Percentiles rank a stretch among this genome's conserved stretches.
These are phyloP conservation scores for Ailurus styani DNA, from an alignment of 2,113 vertebrate species.

Conservation along the genomic window DNA sequence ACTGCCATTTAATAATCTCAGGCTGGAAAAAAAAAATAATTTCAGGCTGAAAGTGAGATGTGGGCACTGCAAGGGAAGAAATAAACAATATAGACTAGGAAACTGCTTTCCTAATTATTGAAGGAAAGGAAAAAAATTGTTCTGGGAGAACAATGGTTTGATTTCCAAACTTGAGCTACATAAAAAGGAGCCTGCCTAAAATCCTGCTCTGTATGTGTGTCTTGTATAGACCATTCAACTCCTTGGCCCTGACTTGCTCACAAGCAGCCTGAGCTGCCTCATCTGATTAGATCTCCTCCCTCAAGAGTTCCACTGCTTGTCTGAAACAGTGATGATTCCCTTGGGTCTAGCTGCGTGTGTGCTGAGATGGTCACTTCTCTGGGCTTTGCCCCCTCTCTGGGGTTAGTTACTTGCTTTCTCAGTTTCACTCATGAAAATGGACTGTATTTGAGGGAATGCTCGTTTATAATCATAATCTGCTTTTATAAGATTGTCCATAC, in stretches of 20 bases:
- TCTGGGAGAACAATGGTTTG: not conserved
- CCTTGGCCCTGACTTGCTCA: not conserved
- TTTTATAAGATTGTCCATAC: constrained; percentile 26
- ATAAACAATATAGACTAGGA: not conserved
- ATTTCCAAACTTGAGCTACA: not conserved
- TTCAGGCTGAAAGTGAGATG: not conserved
- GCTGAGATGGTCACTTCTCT: not conserved
- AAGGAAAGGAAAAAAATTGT: not conserved
- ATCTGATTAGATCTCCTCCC: not conserved
- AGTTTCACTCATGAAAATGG: constrained; percentile 21
- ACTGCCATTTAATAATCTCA: not conserved
- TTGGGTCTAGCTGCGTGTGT: not conserved
- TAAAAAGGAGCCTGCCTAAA: not conserved
- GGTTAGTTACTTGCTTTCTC: constrained; percentile 39
- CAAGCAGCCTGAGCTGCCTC: constrained; percentile 24
- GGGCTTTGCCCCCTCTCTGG: constrained; percentile 10
- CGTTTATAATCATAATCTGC: constrained; percentile 2
- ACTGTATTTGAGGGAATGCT: constrained; percentile 31
- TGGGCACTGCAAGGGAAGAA: not conserved
- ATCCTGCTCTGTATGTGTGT: not conserved
- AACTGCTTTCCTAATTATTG: not conserved
- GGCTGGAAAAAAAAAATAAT: not conserved
- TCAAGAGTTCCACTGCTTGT: not conserved
- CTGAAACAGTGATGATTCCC: constrained; percentile 35
- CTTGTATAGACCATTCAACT: not conserved